phyloP scores from a whole-genome alignment of 2,888 invertebrate species.

The Pristionchus japonicus region DNA sequence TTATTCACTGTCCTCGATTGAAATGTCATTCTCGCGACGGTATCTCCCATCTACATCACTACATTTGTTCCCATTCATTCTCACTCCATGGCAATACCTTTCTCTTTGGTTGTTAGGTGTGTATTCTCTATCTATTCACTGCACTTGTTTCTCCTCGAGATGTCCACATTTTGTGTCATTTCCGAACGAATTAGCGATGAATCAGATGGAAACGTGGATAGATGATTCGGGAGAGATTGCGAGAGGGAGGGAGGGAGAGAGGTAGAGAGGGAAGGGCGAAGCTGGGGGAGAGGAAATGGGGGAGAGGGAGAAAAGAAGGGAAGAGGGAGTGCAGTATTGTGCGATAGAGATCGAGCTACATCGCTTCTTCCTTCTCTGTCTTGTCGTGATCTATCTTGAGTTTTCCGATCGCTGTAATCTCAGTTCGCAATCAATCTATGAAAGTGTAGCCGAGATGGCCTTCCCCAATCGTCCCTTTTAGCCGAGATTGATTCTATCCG shows the following conservation, averaged over 20 bases:
- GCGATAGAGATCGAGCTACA: background rate
- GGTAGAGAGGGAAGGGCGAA: background rate
- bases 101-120: background rate
- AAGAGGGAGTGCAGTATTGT: background rate
- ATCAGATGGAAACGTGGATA: background rate
- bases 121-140: background rate
- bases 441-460: background rate
- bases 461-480: no score
- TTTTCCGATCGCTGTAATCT: background rate
- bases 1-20: background rate
- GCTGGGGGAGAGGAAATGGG: background rate
- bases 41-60: background rate
- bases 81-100: background rate
- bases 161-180: background rate
- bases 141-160: background rate
- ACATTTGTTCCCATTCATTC: no score
- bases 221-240: background rate
- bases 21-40: background rate
- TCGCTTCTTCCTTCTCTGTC: background rate
- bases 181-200: background rate
- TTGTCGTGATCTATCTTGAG: background rate
- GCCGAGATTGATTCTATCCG: background rate
- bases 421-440: background rate
- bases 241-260: background rate
- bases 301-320: background rate